Evolutionary conservation across 2,888 invertebrate genomes (phyloP), one percentile per base, ranked within the genome.

Genomic region (Linnaemya vulpina): DNA sequence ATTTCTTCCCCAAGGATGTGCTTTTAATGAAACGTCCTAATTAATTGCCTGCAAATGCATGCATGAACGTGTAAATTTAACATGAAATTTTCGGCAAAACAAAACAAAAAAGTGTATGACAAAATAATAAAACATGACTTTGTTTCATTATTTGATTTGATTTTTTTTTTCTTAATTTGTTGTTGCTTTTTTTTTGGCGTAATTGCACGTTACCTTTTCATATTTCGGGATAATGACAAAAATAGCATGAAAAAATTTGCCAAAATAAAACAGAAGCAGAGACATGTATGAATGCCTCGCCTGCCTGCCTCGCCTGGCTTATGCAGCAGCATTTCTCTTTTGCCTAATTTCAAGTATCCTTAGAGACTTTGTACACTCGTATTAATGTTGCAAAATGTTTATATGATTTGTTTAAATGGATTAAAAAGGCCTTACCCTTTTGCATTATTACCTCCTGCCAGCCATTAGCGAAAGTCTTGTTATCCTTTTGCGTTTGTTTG

Each of bases 301-400:
- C 22, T 40, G 63, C 35, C 74, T 60, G 40, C 40, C 38, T 58
- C 70, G 13, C 25, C 58, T 65, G 11, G 11, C 71, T 30, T 67
- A 20, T 63, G 71, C 46, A 40, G 40, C n/a, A 60, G 1, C 15
- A 70, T 63, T 55, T 51, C 38, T 25, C 38, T 62, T 46, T 40
- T 82, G 70, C 63, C 86, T 86, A 87, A 88, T 90, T 90, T 90
- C 88, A 90, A 90, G 91, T 89, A 90, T 90, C 90, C 90, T 91
- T 89, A 87, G 91, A 90, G 90, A 89, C 88, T 88, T 75, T 75
- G 63, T 80, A 73, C 62, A 51, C 35, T 78, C 62, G 58, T 74
- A 67, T 80, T 71, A 85, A 85, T 85, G 85, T 85, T 82, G 85
- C 85, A 85, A 83, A 83, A 85, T 77, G 71, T 80, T 80, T 75